Percentiles rank a stretch among this genome's conserved stretches.
Conservation (phyloP, 2,113 vertebrate species). For the Scalopus aquaticus region DNA sequence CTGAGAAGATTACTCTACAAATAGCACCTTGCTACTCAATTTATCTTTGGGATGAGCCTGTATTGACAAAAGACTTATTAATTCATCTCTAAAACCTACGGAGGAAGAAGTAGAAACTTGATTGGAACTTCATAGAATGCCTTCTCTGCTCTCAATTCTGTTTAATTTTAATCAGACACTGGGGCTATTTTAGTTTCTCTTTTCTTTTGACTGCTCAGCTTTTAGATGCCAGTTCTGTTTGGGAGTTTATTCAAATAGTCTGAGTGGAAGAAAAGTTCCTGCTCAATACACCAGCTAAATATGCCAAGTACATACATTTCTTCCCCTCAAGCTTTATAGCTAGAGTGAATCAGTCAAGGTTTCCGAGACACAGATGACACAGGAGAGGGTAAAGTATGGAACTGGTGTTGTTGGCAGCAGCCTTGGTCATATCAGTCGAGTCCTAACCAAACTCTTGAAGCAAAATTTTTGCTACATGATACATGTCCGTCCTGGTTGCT, state of each 20-base stretch:
- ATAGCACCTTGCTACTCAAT: background rate
- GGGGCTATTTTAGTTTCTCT: fast-evolving
- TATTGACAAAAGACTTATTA: background rate
- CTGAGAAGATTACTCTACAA: background rate
- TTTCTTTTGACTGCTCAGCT: background rate
- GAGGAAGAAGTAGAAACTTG: background rate
- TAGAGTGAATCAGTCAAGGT: background rate
- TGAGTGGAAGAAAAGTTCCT: background rate
- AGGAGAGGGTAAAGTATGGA: no score
- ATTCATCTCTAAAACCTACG: background rate
- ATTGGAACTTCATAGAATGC: background rate
- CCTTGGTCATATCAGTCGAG: background rate
- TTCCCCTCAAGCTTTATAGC: background rate
- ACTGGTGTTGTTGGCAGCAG: background rate
- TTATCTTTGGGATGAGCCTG: background rate
- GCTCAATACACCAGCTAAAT: background rate
- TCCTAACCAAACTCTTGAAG: background rate
- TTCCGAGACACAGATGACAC: background rate
- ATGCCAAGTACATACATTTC: background rate
- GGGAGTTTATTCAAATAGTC: background rate
- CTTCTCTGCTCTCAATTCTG: background rate
- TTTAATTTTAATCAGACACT: background rate
- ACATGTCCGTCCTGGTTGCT: background rate
- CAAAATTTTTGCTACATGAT: background rate
- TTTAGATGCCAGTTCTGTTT: background rate